phyloP scores from a whole-genome alignment of 1,140 invertebrate species.

The Lepidurus arcticus region DNA sequence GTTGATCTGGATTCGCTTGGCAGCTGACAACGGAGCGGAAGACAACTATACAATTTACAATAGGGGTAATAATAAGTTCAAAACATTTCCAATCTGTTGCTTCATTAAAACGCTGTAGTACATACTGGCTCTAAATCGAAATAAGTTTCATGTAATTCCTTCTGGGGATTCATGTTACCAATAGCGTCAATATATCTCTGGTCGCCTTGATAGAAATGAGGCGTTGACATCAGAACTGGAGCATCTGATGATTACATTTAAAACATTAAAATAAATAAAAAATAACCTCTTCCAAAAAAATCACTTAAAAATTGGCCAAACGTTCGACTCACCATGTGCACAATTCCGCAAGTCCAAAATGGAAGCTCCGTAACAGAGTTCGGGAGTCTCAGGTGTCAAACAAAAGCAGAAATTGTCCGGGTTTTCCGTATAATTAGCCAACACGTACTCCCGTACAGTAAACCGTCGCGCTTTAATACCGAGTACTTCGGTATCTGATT shows the following conservation, averaged over 20 bases:
- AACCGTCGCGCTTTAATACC: conserved; percentile 29
- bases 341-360: conserved; percentile 30
- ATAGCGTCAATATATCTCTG: conserved; percentile 36
- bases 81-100: background rate
- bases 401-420: conserved; percentile 33
- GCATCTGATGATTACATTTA: conserved; percentile 35
- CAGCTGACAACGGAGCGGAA: conserved; percentile 23
- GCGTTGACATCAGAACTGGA: conserved; percentile 41
- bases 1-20: conserved; percentile 32
- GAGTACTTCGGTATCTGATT: conserved; percentile 18
- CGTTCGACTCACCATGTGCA: background rate
- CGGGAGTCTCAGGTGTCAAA: background rate
- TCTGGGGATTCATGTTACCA: conserved; percentile 36
- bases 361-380: conserved; percentile 23
- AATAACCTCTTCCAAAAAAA: background rate
- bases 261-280: background rate
- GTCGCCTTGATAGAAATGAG: conserved; percentile 41
- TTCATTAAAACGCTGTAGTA: too few relatives aligned
- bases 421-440: conserved; percentile 23
- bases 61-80: background rate
- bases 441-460: conserved; percentile 26
- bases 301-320: background rate
- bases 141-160: conserved; percentile 42
- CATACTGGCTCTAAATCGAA: conserved; percentile 40
- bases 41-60: background rate